phyloP scores from a whole-genome alignment of 2,888 invertebrate species.

The Ommatoiulus sabulosus region DNA sequence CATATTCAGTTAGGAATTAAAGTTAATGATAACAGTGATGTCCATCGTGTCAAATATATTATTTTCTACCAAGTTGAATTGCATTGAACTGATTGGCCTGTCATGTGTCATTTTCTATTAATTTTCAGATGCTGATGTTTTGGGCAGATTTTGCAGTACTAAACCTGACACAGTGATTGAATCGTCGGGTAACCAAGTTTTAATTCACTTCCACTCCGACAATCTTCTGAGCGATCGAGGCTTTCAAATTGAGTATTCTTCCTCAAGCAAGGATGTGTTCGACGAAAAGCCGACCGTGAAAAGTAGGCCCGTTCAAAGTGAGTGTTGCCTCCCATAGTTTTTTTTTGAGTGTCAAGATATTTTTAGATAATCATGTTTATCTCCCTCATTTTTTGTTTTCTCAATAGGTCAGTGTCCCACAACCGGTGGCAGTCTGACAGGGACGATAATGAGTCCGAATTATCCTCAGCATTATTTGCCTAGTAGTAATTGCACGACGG shows the following conservation, averaged over 20 bases:
- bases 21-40: no score
- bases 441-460: conserved; percentile 62
- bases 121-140: conserved; percentile 51
- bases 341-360: no score
- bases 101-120: no score
- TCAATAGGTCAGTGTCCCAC: neutral
- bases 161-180: conserved; percentile 49
- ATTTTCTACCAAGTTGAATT: no score
- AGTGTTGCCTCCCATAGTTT: neutral
- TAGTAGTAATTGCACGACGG: conserved; percentile 61
- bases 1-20: no score
- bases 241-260: conserved; percentile 42
- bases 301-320: neutral
- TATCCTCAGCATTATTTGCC: conserved; percentile 62
- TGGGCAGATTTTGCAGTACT: conserved; percentile 50
- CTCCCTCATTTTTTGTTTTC: neutral
- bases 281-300: neutral
- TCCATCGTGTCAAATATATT: no score
- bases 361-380: neutral
- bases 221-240: conserved; percentile 32
- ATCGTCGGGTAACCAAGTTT: conserved; percentile 32
- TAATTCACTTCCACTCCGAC: conserved; percentile 53
- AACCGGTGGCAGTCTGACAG: conserved; percentile 49
- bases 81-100: no score
- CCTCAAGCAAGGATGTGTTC: neutral